These are phyloP conservation scores for Melanostoma mellinum DNA, from an alignment of 2,888 invertebrate species.

Conservation along the genomic window DNA sequence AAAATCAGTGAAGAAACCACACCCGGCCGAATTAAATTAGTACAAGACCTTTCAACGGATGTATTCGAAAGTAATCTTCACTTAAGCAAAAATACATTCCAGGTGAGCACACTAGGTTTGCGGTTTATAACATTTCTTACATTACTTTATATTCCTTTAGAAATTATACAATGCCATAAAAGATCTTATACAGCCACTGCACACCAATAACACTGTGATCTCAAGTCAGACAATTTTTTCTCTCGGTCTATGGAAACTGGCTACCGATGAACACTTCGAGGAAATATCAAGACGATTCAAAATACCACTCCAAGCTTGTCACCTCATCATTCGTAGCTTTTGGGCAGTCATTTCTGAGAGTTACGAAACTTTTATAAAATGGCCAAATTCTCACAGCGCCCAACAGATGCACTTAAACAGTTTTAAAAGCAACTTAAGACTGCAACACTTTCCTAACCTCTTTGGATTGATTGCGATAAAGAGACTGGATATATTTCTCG, in stretches of 20 bases:
- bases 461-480: constrained; percentile 79
- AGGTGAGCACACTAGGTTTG: constrained; percentile 74
- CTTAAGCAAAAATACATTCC: constrained; percentile 78
- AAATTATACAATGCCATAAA: constrained; percentile 41
- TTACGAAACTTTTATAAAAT: constrained; percentile 80
- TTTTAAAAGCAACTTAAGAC: constrained; percentile 73
- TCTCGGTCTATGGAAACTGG: constrained; percentile 79
- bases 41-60: constrained; percentile 77
- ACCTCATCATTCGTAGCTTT: constrained; percentile 78
- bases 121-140: background rate
- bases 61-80: constrained; percentile 79
- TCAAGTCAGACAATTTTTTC: constrained; percentile 78
- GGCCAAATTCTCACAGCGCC: constrained; percentile 78
- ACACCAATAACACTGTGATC: constrained; percentile 69
- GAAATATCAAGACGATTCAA: constrained; percentile 80
- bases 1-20: constrained; percentile 66
- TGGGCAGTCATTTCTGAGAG: constrained; percentile 80
- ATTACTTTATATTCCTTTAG: constrained; percentile 27
- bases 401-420: constrained; percentile 76
- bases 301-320: constrained; percentile 77
- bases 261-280: constrained; percentile 81
- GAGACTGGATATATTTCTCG: constrained; percentile 79
- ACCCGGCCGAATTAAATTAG: constrained; percentile 76
- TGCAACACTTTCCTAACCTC: constrained; percentile 76
- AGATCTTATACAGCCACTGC: constrained; percentile 49